phyloP scores from a whole-genome alignment of 2,113 vertebrate species.

The Scomber scombrus region DNA sequence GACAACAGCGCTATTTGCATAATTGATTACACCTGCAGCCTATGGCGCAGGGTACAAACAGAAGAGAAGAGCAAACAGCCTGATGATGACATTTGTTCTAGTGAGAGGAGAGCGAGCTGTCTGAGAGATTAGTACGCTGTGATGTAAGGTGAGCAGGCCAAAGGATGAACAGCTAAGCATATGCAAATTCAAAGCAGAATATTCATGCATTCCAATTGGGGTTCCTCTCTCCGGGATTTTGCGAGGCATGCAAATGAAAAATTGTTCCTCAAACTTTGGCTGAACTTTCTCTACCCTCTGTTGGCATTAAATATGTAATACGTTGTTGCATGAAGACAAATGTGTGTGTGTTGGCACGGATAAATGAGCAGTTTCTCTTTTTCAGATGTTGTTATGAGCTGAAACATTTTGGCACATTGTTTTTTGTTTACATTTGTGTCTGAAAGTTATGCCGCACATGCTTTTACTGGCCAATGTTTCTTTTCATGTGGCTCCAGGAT shows the following conservation, averaged over 20 bases:
- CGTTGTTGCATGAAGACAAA: conserved; percentile 32
- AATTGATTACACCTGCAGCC: conserved; percentile 77
- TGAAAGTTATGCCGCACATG: background rate
- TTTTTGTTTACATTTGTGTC: conserved; percentile 33
- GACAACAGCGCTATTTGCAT: conserved; percentile 80
- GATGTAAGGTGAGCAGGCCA: conserved; percentile 72
- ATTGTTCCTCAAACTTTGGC: conserved; percentile 76
- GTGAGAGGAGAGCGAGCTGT: conserved; percentile 42
- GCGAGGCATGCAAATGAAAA: conserved; percentile 72
- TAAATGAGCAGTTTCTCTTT: conserved; percentile 26
- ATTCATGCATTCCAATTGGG: conserved; percentile 77
- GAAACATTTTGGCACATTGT: conserved; percentile 1
- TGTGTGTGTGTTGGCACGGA: conserved; percentile 28
- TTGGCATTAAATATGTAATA: conserved; percentile 70
- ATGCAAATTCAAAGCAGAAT: conserved; percentile 81
- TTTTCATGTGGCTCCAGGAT: conserved; percentile 25
- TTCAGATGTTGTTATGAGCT: conserved; percentile 4
- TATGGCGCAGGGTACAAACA: conserved; percentile 57
- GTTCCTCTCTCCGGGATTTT: conserved; percentile 69
- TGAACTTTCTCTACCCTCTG: conserved; percentile 75
- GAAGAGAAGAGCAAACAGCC: conserved; percentile 54
- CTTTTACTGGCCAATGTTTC: conserved; percentile 1
- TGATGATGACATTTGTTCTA: conserved; percentile 62
- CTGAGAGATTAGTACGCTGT: conserved; percentile 66
- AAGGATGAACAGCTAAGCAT: conserved; percentile 68